Percentiles rank a stretch among this genome's conserved stretches.
These are phyloP conservation scores for Scaptomyza tumidula DNA, from an alignment of 2,888 invertebrate genomes.

Conservation along the genomic window DNA sequence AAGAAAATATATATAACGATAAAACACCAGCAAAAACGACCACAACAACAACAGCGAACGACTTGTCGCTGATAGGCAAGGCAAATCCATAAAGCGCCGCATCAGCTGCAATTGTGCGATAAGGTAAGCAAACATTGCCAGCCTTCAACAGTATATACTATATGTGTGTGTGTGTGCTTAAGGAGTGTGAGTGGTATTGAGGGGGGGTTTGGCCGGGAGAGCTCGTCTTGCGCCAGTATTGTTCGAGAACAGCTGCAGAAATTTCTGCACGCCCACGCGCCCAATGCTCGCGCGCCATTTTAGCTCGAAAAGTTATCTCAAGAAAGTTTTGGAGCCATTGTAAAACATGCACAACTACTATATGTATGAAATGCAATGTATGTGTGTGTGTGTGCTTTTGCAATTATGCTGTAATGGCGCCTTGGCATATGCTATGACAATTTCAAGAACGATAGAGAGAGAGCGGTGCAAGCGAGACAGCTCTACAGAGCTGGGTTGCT, in stretches of 20 bases:
- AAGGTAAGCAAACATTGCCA: slow-evolving; percentile 67
- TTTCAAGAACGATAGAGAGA: slow-evolving; percentile 27
- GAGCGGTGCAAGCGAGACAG: slow-evolving; percentile 40
- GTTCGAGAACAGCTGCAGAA: slow-evolving; percentile 69
- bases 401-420: slow-evolving; percentile 59
- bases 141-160: slow-evolving; percentile 2
- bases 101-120: slow-evolving; percentile 76
- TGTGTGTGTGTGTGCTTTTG: slow-evolving; percentile 3
- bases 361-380: slow-evolving; percentile 3
- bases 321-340: slow-evolving; percentile 44
- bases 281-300: slow-evolving; percentile 59
- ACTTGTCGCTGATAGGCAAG: slow-evolving; percentile 57
- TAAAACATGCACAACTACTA: slow-evolving; percentile 11
- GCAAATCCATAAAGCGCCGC: slow-evolving; percentile 54
- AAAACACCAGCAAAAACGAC: slow-evolving; percentile 44
- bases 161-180: slow-evolving; percentile 1
- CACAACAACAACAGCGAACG: slow-evolving; percentile 37
- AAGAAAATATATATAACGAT: slow-evolving; percentile 26
- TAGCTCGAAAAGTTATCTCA: slow-evolving; percentile 46
- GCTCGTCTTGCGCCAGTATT: slow-evolving; percentile 25
- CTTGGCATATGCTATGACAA: slow-evolving; percentile 71
- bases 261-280: slow-evolving; percentile 66
- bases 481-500: slow-evolving; percentile 26
- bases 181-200: background rate
- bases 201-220: slow-evolving; percentile 7